Conservation (phyloP, 2,113 vertebrate genomes). For the Lepisosteus osseus region DNA sequence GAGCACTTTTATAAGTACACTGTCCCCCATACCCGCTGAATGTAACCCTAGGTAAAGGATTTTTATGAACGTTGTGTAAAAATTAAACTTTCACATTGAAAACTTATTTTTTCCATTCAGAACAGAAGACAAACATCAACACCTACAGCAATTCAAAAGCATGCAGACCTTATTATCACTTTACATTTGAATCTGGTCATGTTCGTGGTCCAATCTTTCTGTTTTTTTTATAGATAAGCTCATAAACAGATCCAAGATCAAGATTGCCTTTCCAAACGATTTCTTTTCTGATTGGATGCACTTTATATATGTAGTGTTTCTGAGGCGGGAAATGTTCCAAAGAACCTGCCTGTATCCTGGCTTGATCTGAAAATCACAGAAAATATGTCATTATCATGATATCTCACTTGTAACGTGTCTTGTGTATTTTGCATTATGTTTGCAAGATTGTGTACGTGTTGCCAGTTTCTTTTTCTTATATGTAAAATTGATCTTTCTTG, state of each 20-base stretch:
- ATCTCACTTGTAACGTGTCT: not conserved
- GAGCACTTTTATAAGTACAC: conserved; percentile 49
- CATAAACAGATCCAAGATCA: not conserved
- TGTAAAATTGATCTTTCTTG: conserved; percentile 39
- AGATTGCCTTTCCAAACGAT: conserved; percentile 45
- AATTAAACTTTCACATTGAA: not conserved
- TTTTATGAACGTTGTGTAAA: not conserved
- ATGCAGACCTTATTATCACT: too few relatives aligned
- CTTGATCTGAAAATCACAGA: conserved; percentile 32
- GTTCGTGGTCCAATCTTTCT: not conserved
- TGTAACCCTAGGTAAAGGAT: conserved; percentile 40
- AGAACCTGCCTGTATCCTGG: conserved; percentile 49
- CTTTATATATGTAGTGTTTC: conserved; percentile 25
- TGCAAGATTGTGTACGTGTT: conserved; percentile 21
- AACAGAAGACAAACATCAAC: too few relatives aligned
- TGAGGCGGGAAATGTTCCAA: conserved; percentile 43
- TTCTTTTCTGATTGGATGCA: conserved; percentile 33
- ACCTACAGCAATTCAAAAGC: too few relatives aligned
- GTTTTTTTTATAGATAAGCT: too few relatives aligned
- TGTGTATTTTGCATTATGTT: conserved; percentile 8
- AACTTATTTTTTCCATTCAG: too few relatives aligned
- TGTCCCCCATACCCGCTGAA: conserved; percentile 49
- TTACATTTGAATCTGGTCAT: not conserved
- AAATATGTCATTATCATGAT: conserved; percentile 24
- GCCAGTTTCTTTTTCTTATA: conserved; percentile 20